Conservation (phyloP, 2,113 vertebrate genomes). For the Rhizomys pruinosus region DNA sequence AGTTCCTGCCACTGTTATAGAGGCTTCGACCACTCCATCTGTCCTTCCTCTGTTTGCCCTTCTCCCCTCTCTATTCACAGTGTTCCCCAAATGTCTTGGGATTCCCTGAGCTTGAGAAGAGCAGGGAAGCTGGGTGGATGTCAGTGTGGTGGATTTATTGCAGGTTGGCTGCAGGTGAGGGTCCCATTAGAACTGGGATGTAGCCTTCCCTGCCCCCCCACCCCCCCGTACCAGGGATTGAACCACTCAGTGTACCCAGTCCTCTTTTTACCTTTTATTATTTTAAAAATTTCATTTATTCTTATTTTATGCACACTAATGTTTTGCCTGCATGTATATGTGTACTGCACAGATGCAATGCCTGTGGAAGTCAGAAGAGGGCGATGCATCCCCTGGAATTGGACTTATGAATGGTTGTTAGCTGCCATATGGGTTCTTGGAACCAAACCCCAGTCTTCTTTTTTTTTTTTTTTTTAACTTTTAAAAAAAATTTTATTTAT, state of each 20-base stretch:
- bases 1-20: background rate
- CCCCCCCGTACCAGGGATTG: too few species aligned
- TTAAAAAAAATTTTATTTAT: too few species aligned
- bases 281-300: too few species aligned
- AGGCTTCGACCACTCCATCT: background rate
- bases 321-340: too few species aligned
- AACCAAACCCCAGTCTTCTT: background rate
- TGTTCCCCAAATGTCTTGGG: background rate
- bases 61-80: background rate
- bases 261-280: background rate
- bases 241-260: too few species aligned
- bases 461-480: background rate
- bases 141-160: background rate
- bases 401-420: too few species aligned
- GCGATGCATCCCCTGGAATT: too few species aligned
- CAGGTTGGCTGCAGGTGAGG: background rate
- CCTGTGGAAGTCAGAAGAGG: too few species aligned
- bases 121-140: background rate
- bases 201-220: background rate
- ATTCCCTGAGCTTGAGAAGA: background rate
- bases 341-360: too few species aligned
- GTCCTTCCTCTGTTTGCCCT: background rate
- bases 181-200: background rate
- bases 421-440: too few species aligned
- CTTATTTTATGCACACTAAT: too few species aligned